Evolutionary conservation across 2,888 invertebrate species (phyloP).

Genomic region (Germaria angustata): DNA sequence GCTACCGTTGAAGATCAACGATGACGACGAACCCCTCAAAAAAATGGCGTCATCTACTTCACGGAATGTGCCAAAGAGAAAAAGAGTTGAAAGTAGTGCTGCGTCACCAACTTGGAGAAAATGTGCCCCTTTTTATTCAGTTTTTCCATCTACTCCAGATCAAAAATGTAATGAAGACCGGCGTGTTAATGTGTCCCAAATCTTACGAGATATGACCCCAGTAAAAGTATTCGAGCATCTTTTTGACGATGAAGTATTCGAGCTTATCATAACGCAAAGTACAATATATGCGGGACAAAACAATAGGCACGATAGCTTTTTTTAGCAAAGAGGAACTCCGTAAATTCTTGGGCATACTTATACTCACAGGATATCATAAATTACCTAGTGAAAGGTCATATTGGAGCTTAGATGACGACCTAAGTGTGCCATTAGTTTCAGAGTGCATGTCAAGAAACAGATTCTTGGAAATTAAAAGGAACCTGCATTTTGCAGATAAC

Average conservation of each 20-base stretch:
- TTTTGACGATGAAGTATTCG: no score
- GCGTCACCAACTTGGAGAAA: neutral
- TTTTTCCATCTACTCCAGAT: neutral
- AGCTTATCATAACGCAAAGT: neutral
- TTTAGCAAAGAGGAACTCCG: neutral
- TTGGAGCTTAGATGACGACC: neutral
- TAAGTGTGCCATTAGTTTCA: neutral
- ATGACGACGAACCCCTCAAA: neutral
- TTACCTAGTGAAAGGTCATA: conserved; percentile 7
- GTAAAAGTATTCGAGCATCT: no score
- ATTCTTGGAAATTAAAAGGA: conserved; percentile 20
- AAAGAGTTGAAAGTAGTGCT: neutral
- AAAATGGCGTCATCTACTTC: neutral
- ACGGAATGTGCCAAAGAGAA: neutral
- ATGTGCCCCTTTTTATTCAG: neutral
- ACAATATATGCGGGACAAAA: neutral
- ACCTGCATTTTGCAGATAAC: neutral
- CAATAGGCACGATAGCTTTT: neutral
- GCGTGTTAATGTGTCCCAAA: neutral
- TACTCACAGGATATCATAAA: conserved; percentile 8
- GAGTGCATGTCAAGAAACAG: conserved; percentile 1
- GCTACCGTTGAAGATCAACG: neutral
- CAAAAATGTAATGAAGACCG: neutral
- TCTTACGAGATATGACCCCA: neutral
- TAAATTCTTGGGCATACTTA: conserved; percentile 9